Evolutionary conservation across 1,140 invertebrate genomes (phyloP).

Genomic region (Dolichoris vasculosae): DNA sequence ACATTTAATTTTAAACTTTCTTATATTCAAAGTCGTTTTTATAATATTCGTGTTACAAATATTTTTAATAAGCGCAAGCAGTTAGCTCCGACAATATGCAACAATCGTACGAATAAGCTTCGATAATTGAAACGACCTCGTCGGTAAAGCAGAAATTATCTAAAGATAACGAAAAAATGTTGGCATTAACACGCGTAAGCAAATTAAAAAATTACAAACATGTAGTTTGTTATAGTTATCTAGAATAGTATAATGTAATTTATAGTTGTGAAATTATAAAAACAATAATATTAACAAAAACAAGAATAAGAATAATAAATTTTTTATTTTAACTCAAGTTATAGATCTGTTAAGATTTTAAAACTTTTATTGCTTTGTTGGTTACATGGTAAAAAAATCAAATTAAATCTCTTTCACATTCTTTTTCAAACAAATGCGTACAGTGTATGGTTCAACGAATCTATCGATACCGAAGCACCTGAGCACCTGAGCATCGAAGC

Average conservation of each 20-base stretch:
- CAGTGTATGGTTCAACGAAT: neutral
- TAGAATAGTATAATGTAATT: constrained; percentile 1
- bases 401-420: constrained; percentile 22
- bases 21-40: no score
- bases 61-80: no score
- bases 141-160: constrained; percentile 1
- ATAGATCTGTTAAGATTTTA: constrained; percentile 31
- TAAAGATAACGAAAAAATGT: neutral
- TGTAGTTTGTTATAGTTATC: neutral
- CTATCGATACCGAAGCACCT: neutral
- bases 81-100: neutral
- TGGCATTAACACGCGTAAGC: neutral
- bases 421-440: neutral
- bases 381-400: constrained; percentile 19
- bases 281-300: no score
- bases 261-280: neutral
- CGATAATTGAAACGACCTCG: neutral
- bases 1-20: no score
- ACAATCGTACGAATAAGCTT: neutral
- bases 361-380: constrained; percentile 3
- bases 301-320: neutral
- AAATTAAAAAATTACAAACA: neutral
- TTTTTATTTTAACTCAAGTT: constrained; percentile 13
- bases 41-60: no score
- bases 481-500: no score